Conservation (phyloP, 2,888 invertebrate genomes). For the Eubasilissa splendida region DNA sequence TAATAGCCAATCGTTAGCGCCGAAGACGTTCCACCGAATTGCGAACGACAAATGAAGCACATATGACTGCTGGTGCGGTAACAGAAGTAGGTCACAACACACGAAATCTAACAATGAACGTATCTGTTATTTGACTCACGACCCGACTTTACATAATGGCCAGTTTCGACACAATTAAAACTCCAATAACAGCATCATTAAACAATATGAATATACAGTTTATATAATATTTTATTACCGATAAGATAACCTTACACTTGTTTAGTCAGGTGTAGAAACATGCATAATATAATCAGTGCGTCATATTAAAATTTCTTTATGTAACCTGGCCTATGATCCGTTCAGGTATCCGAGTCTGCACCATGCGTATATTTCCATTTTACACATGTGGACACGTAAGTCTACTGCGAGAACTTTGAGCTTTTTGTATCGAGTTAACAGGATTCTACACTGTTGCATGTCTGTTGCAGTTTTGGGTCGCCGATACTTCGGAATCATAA, state of each 20-base stretch:
- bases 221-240: conserved; percentile 23
- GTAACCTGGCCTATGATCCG: conserved; percentile 6
- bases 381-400: no score
- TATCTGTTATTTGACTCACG: conserved; percentile 18
- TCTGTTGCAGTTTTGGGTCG: no score
- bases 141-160: conserved; percentile 21
- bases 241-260: conserved; percentile 19
- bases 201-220: conserved; percentile 8
- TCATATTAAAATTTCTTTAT: conserved; percentile 3
- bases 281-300: conserved; percentile 11
- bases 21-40: no score
- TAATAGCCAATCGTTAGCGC: no score
- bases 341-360: no score
- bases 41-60: no score
- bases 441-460: no score
- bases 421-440: no score
- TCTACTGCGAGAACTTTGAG: no score
- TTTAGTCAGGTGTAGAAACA: conserved; percentile 19
- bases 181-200: not conserved
- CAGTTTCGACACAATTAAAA: not conserved
- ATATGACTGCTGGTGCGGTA: no score
- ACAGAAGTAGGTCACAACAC: not conserved
- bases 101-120: not conserved
- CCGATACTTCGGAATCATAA: not conserved
- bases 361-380: no score